Conservation (phyloP, 2,888 invertebrate species). For the Rhagophthalmus giganteus region DNA sequence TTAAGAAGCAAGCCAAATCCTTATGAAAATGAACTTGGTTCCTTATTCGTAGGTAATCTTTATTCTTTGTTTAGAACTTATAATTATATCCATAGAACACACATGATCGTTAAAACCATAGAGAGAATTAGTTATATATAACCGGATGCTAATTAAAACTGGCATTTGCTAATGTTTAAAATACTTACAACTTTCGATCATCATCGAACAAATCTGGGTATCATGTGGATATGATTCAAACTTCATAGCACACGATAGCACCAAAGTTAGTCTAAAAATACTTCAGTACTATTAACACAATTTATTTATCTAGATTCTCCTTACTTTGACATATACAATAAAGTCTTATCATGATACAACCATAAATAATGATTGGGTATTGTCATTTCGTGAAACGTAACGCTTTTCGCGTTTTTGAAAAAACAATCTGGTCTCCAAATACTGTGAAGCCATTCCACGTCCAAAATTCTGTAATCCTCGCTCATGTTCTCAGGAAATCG, state of each 20-base stretch:
- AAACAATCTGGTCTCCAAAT: conserved; percentile 94
- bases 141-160: too few species aligned
- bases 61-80: too few species aligned
- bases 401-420: conserved; percentile 92
- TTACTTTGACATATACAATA: conserved; percentile 92
- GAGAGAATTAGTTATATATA: too few species aligned
- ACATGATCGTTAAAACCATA: too few species aligned
- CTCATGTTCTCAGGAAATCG: conserved; percentile 92
- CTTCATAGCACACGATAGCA: conserved; percentile 92
- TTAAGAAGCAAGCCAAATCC: too few species aligned
- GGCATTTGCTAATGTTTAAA: too few species aligned
- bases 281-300: neutral
- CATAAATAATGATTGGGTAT: conserved; percentile 92
- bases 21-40: too few species aligned
- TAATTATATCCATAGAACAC: too few species aligned
- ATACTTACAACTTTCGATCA: conserved; percentile 90
- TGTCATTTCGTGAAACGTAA: conserved; percentile 91
- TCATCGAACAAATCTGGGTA: conserved; percentile 90
- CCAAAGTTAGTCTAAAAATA: conserved; percentile 75
- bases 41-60: too few species aligned
- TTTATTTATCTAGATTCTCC: conserved; percentile 37
- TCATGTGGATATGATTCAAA: conserved; percentile 93
- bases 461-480: conserved; percentile 85
- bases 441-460: conserved; percentile 86
- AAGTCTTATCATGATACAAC: conserved; percentile 88